Evolutionary conservation across 30 jellyfish, hydroid and myxozoan species (phyloP), one percentile per base, ranked within the genome.

Genomic region (Hydra vulgaris): DNA sequence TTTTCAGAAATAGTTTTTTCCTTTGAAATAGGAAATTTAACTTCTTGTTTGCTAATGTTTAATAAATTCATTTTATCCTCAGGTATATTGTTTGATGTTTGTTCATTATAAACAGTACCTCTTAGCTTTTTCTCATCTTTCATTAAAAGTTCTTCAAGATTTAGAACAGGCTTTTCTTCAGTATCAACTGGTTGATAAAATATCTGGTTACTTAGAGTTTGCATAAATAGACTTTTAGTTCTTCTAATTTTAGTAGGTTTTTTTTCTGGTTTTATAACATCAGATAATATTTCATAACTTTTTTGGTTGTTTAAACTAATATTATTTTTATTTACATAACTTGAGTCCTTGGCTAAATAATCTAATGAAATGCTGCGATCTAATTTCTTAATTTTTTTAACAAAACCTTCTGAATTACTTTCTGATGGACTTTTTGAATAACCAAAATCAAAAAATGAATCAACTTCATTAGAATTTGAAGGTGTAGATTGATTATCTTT

Each of bases 81-180:
- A 0, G 79, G 17, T 21, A 70, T 70, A 21, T 70, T 70, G 52
- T 70, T 70, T 17, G 16, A 0, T 21, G 40, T 22, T 21, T 25
- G n/a, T 27, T 66, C 70, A 8, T 80, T 23, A 66, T 27, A 27
- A 70, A 80, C 87, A 70, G 61, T 84, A 15, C 25, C 73, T 21
- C 72, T 22, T 8, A 80, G 70, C 21, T 70, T 80, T 55, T 23
- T 18, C 71, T 80, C 87, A 80, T 80, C 87, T 66, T 66, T 17
- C 0, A 56, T 80, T 55, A 80, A 70, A 15, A 80, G 54, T 18
- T 80, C 87, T 53, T 66, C 81, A 20, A 80, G 84, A 80, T 54
- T 66, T 24, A 68, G 8, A 25, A 68, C 75, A 3, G 75, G 75
- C 16, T 68, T 68, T 68, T n/a, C 12, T 15, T 68, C 75, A 23